A percentile compares a stretch with the other conserved stretches of the same genome.
Conservation (phyloP, 2,888 invertebrate genomes). For the Ennomos fuscantarius region DNA sequence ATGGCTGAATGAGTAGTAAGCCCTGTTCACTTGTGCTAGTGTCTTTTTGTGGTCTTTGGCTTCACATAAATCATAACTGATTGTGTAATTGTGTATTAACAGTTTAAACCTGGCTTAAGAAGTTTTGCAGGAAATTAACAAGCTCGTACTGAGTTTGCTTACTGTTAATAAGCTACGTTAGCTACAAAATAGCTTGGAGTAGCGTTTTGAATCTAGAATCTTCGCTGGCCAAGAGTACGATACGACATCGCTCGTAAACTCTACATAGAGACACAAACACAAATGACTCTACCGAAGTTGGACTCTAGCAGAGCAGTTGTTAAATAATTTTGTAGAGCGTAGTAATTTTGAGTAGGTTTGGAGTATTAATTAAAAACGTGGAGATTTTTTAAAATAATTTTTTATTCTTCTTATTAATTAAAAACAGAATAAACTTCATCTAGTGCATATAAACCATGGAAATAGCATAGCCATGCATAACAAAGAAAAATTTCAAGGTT, state of each 20-base stretch:
- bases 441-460: no score
- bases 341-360: neutral
- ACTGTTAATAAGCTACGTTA: conserved; percentile 1
- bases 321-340: conserved; percentile 33
- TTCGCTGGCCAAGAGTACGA: conserved; percentile 71
- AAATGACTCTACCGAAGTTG: conserved; percentile 59
- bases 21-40: no score
- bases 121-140: neutral
- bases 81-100: neutral
- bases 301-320: conserved; percentile 49
- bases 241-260: conserved; percentile 80
- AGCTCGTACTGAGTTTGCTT: neutral
- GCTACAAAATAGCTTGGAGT: conserved; percentile 47
- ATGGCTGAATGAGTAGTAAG: no score
- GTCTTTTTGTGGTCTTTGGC: no score
- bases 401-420: no score
- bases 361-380: neutral
- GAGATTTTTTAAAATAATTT: no score
- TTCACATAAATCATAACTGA: no score
- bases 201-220: conserved; percentile 76
- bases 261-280: conserved; percentile 67
- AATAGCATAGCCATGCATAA: no score
- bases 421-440: no score
- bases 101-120: no score
- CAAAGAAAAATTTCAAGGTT: no score